Percentiles rank a stretch among this genome's conserved stretches.
Evolutionary conservation across 2,888 invertebrate genomes (phyloP).

Genomic region (Protodeltote pygarga): DNA sequence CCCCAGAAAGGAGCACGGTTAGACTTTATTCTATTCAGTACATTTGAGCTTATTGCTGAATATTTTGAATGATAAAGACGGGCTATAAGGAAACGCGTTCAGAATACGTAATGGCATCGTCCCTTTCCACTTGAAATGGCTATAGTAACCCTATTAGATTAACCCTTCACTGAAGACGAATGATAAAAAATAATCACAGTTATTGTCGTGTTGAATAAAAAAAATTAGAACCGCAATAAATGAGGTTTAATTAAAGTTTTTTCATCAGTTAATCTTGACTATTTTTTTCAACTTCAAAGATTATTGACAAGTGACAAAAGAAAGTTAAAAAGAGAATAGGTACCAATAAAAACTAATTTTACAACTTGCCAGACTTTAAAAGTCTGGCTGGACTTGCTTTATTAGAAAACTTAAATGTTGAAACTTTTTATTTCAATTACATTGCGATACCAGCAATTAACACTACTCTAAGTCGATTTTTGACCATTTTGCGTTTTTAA

Average conservation of each 20-base stretch:
- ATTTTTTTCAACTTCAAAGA: constrained; percentile 7
- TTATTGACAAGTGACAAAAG: background rate
- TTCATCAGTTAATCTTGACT: constrained; percentile 6
- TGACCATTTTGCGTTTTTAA: too few species aligned
- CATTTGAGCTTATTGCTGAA: constrained; percentile 39
- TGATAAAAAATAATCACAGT: background rate
- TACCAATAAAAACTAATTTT: background rate
- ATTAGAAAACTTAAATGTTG: background rate
- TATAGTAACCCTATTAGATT: constrained; percentile 14
- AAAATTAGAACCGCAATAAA: background rate
- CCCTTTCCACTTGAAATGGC: constrained; percentile 17
- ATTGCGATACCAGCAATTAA: background rate
- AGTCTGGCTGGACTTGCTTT: constrained; percentile 1
- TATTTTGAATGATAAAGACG: constrained; percentile 41
- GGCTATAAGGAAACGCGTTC: constrained; percentile 7
- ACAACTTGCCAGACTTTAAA: background rate
- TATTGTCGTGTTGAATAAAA: background rate
- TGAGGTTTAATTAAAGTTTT: constrained; percentile 7
- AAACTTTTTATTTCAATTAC: background rate
- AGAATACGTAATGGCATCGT: constrained; percentile 30
- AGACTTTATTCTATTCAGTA: constrained; percentile 21
- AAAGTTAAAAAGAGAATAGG: constrained; percentile 1
- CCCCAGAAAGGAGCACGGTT: background rate
- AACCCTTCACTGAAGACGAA: constrained; percentile 9
- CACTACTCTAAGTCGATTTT: too few species aligned